These are phyloP conservation scores for Agapetus fuscipes DNA, from an alignment of 2,888 invertebrate species.

Conservation along the genomic window DNA sequence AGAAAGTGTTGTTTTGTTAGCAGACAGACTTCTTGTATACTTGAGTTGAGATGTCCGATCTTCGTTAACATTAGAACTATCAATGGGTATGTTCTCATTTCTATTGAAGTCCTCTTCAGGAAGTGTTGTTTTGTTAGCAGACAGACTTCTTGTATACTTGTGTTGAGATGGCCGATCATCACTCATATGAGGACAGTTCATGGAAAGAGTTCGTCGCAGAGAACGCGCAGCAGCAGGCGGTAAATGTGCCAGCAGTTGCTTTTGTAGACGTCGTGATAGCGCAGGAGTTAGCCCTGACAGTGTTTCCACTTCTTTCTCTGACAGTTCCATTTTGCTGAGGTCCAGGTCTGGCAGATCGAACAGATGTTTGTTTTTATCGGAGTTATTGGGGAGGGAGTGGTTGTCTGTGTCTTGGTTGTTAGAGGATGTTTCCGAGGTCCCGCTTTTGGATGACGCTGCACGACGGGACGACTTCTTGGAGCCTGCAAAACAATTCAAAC, in stretches of 20 bases:
- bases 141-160: constrained; percentile 22
- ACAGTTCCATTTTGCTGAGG: constrained; percentile 56
- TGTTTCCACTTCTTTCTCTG: constrained; percentile 60
- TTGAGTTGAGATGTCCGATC: constrained; percentile 20
- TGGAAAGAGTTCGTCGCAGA: constrained; percentile 55
- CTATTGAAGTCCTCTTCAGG: no score
- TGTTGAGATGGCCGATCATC: constrained; percentile 20
- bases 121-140: constrained; percentile 28
- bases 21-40: constrained; percentile 23
- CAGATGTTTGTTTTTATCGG: constrained; percentile 24
- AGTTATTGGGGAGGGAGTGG: constrained; percentile 18
- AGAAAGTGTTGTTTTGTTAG: constrained; percentile 29
- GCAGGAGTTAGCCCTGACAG: constrained; percentile 61
- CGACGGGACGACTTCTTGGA: constrained; percentile 20
- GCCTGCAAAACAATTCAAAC: constrained; percentile 43
- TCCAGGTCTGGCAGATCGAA: constrained; percentile 53
- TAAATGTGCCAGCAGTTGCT: constrained; percentile 58
- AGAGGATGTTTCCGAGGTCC: neutral
- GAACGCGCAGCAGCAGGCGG: constrained; percentile 59
- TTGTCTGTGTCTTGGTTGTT: constrained; percentile 29
- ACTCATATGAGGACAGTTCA: constrained; percentile 26
- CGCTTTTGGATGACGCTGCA: constrained; percentile 8
- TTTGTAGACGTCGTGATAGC: constrained; percentile 60
- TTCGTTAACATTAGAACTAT: constrained; percentile 21
- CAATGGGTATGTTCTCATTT: no score